A percentile compares a stretch with the other conserved stretches of the same genome.
Conservation (phyloP, 1,140 invertebrate species). For the Meloidogyne exigua region DNA sequence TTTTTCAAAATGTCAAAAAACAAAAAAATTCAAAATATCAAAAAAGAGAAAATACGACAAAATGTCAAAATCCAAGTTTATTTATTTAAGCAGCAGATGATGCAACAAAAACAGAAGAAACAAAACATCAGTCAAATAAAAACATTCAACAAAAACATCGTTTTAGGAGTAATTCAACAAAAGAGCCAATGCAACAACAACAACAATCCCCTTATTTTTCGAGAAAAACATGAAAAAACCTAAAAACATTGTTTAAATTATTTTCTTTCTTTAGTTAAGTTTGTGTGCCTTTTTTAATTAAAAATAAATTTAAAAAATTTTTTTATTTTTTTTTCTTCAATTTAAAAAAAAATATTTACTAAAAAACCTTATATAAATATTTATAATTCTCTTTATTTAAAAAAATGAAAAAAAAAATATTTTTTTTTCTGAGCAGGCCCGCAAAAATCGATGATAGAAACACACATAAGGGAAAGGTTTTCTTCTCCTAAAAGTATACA, state of each 20-base stretch:
- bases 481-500: not conserved
- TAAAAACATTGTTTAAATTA: not conserved
- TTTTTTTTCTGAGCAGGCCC: not conserved
- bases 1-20: too few relatives aligned
- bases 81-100: not conserved
- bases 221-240: not conserved
- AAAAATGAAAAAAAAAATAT: not conserved
- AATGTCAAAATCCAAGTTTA: not conserved
- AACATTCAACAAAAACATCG: not conserved
- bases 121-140: not conserved
- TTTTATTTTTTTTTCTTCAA: too few relatives aligned
- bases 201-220: not conserved
- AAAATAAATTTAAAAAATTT: too few relatives aligned
- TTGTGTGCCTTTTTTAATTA: not conserved
- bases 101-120: not conserved
- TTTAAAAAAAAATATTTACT: not conserved
- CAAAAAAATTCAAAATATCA: not conserved
- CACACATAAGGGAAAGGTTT: not conserved
- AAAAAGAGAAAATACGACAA: not conserved
- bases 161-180: conserved; percentile 2
- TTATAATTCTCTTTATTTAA: not conserved
- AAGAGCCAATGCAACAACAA: not conserved
- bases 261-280: too few relatives aligned
- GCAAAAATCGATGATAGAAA: not conserved
- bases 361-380: not conserved